Percentiles rank a stretch among this genome's conserved stretches.
Conservation (phyloP, 2,888 invertebrate species). For the Orthosia incerta region DNA sequence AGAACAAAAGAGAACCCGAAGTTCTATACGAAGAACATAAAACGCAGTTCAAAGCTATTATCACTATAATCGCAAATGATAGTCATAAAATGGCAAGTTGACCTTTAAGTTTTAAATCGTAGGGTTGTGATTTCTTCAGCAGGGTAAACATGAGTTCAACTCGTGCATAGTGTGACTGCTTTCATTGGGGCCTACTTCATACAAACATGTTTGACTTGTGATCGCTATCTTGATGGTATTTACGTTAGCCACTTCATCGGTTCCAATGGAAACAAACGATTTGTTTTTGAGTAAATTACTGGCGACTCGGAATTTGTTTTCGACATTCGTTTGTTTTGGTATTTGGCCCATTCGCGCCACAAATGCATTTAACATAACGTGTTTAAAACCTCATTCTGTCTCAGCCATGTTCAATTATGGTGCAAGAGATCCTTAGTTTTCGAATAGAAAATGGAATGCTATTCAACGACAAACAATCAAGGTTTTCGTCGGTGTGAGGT, state of each 20-base stretch:
- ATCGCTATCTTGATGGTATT: constrained; percentile 65
- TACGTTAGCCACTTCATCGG: constrained; percentile 48
- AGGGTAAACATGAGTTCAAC: constrained; percentile 39
- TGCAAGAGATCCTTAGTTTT: neutral
- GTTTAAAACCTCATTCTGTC: neutral
- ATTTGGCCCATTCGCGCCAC: neutral
- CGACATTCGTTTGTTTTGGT: neutral
- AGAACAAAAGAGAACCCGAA: constrained; percentile 29
- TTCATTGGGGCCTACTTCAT: constrained; percentile 16
- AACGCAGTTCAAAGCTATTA: constrained; percentile 35
- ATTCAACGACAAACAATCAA: neutral
- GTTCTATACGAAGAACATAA: constrained; percentile 30
- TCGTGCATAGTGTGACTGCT: constrained; percentile 27
- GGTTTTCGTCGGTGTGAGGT: neutral
- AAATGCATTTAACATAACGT: neutral
- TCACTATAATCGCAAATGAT: constrained; percentile 49
- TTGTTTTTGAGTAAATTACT: constrained; percentile 36
- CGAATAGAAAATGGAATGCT: neutral
- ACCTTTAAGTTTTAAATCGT: constrained; percentile 47
- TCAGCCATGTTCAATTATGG: neutral
- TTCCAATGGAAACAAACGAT: constrained; percentile 45
- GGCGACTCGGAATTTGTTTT: neutral
- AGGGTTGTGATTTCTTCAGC: constrained; percentile 45
- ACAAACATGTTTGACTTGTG: constrained; percentile 54
- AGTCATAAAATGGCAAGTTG: constrained; percentile 44